phyloP scores from a whole-genome alignment of 1,140 invertebrate genomes.

The Eufriesea mexicana region DNA sequence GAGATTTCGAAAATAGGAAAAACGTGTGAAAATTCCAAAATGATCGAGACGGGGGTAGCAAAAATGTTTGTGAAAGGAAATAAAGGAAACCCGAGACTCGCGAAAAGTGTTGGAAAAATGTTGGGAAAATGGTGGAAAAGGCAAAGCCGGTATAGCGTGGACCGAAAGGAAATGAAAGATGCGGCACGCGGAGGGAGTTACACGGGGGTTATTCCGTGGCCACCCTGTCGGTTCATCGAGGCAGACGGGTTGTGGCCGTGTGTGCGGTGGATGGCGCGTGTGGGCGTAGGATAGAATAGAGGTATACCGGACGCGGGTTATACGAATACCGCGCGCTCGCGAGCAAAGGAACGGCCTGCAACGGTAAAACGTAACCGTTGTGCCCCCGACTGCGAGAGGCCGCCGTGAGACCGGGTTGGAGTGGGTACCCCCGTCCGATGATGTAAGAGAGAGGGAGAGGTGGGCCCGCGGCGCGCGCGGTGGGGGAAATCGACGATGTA shows the following conservation, averaged over 20 bases:
- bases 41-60: no score
- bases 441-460: conserved; percentile 48
- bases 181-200: background rate
- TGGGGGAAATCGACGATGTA: conserved; percentile 67
- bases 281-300: conserved; percentile 52
- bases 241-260: background rate
- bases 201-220: no score
- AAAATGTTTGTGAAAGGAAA: no score
- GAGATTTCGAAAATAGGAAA: no score
- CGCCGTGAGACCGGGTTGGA: conserved; percentile 40
- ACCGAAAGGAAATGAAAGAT: background rate
- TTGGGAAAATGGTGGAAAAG: no score
- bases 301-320: conserved; percentile 52
- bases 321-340: conserved; percentile 55
- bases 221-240: conserved; percentile 10
- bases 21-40: no score
- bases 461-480: background rate
- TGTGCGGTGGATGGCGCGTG: conserved; percentile 22
- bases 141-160: no score
- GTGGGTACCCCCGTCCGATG: conserved; percentile 32
- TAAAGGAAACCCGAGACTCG: no score
- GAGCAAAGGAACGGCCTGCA: conserved; percentile 61
- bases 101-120: no score
- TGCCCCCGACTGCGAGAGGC: conserved; percentile 69
- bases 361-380: conserved; percentile 78